Evolutionary conservation across 2,888 invertebrate genomes (phyloP), one percentile per base, ranked within the genome.

Genomic region (Linnaemya tessellans): DNA sequence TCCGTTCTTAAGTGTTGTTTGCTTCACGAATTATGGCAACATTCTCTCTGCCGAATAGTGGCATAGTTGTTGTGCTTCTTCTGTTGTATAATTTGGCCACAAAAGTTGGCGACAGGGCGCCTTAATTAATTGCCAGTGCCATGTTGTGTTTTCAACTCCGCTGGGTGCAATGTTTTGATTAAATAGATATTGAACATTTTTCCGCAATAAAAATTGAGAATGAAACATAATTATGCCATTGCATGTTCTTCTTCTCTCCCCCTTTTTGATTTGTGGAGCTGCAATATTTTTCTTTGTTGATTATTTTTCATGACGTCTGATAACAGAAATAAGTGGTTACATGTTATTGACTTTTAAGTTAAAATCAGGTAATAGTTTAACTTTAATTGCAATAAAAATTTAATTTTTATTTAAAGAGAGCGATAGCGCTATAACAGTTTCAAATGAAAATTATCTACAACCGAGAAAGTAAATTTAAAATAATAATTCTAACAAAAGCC

Each of bases 51-150:
- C 22, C 51, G 8, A 43, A 51, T 74, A 22, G 9, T 67, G 20
- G 22, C 30, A 56, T 46, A 62, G 38, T 18, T 46, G 58, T 15
- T 70, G 64, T 22, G 54, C 22, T n/a, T 43, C 30, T 56, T 49
- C 22, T 74, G 58, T 46, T 43, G 74, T 85, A 56, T 79, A 85
- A 85, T 85, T 85, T 85, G 78, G 79, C 10, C 82, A 70, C 82
- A 85, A 75, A 62, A 71, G 85, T 82, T 85, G 82, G 82, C 82
- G 85, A 85, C 85, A 85, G 85, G 79, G 85, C 85, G 85, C 85
- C 85, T 85, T 85, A 85, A 85, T 85, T 85, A 85, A 85, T 82
- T 85, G 85, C 79, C 65, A 62, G 71, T 75, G 82, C 74, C 74
- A 78, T 82, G 84, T 79, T 85, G 30, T 75, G 74, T 81, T 85